phyloP scores from a whole-genome alignment of 2,113 vertebrate genomes.

The Rhynchomys soricoides region DNA sequence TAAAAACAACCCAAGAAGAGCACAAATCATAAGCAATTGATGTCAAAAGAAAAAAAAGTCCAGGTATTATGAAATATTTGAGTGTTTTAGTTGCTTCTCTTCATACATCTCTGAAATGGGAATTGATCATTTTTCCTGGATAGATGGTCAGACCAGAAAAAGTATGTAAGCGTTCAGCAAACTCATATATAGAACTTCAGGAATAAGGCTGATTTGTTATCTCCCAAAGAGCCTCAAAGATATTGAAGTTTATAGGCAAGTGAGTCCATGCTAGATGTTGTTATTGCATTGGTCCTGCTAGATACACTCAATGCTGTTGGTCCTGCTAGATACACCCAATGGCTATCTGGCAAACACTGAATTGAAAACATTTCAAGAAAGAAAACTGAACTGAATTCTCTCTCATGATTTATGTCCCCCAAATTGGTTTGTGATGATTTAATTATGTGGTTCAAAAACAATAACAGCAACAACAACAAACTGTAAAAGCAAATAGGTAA shows the following conservation, averaged over 20 bases:
- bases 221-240: background rate
- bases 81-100: background rate
- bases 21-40: background rate
- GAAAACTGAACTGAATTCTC: constrained; percentile 17
- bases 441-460: background rate
- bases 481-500: background rate
- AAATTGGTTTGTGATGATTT: constrained; percentile 23
- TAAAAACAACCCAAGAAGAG: constrained; percentile 41
- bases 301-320: background rate
- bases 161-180: background rate
- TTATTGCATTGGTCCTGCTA: background rate
- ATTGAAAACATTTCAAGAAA: constrained; percentile 63
- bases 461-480: background rate
- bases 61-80: background rate
- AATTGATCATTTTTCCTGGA: background rate
- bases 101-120: constrained; percentile 2
- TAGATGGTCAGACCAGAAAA: background rate
- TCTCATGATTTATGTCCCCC: background rate
- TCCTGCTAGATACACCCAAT: background rate
- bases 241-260: constrained; percentile 27
- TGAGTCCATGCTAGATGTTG: background rate
- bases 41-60: background rate
- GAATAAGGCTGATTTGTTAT: constrained; percentile 19
- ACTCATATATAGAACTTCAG: background rate
- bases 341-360: constrained; percentile 42